These are phyloP conservation scores for Takifugu bimaculatus DNA, from an alignment of 2,113 vertebrate genomes.

Conservation along the genomic window DNA sequence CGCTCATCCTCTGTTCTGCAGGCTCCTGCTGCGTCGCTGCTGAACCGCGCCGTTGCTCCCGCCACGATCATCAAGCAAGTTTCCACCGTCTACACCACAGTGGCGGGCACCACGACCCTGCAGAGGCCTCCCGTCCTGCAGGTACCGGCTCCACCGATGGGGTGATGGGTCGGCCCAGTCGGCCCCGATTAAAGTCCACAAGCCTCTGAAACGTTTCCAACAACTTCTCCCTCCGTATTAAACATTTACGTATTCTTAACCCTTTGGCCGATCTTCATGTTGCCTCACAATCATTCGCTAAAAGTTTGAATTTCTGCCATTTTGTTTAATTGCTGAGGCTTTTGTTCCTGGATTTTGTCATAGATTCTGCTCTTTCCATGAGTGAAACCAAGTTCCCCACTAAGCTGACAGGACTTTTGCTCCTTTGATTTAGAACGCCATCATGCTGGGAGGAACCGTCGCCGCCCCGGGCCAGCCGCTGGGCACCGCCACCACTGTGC, in stretches of 20 bases:
- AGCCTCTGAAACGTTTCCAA: no score
- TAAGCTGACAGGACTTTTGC: constrained; percentile 7
- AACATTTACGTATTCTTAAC: no score
- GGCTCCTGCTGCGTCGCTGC: constrained; percentile 83
- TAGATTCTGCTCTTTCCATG: no score
- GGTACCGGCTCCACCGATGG: constrained; percentile 59
- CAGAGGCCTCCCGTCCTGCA: constrained; percentile 89
- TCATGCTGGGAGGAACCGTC: constrained; percentile 83
- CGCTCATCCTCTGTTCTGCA: constrained; percentile 41
- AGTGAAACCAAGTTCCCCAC: no score
- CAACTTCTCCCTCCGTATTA: no score
- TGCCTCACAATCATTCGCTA: no score
- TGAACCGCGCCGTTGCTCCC: constrained; percentile 85
- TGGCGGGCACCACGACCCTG: constrained; percentile 81
- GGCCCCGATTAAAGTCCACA: no score
- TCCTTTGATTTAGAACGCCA: constrained; percentile 73
- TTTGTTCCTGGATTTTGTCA: no score
- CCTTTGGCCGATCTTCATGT: no score
- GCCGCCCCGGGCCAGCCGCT: constrained; percentile 74
- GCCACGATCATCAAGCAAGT: constrained; percentile 90
- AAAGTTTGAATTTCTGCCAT: no score
- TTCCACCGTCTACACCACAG: constrained; percentile 82
- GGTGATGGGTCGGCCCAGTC: no score
- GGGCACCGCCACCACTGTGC: constrained; percentile 80
- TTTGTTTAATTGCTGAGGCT: no score